Evolutionary conservation across 92 coral and sea anemone genomes (phyloP), one percentile per base, ranked within the genome.

Genomic region (Porites cylindrica): DNA sequence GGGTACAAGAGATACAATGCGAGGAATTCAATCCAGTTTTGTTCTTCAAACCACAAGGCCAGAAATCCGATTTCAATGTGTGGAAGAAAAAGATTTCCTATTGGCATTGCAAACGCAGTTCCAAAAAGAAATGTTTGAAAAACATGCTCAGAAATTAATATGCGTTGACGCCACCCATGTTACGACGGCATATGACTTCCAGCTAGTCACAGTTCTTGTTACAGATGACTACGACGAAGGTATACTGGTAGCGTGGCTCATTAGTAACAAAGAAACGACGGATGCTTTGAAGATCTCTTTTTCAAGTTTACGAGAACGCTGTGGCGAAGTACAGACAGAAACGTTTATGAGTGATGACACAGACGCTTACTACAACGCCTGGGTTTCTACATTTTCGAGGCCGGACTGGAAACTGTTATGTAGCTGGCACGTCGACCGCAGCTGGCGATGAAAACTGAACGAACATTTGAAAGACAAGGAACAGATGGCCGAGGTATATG

Each of bases 351-450:
- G 74, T 9, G 85, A 89, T 72, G 89, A 82, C 12, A 89, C 89
- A 58, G 79, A 83, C 14, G 80, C 78, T 0, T 85, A 76, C 23
- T 47, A 85, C 26, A 90, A 90, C 19, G 82, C 93, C 21, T 90
- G 91, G 93, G 58, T 65, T 72, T 71, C 86, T 58, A n/a, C 83
- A 0, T 89, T 89, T 53, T 86, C 88, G 10, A 78, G 90, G 20
- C 82, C 79, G 10, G 81, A 56, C 82, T 7, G 13, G 61, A 85
- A 86, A 29, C 83, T 90, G 16, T 21, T 90, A 1, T 90, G 91
- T 52, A 90, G 90, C 89, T 90, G 91, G 87, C 85, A 86, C 69
- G 83, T 90, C 2, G 90, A 76, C 76, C 71, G 71, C 11, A 80
- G 80, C 60, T 85, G 88, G 82, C 47, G 77, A 60, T 66, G 88